These are phyloP conservation scores for Peromyscus nudipes DNA, from an alignment of 2,797 vertebrate species.

Conservation along the genomic window DNA sequence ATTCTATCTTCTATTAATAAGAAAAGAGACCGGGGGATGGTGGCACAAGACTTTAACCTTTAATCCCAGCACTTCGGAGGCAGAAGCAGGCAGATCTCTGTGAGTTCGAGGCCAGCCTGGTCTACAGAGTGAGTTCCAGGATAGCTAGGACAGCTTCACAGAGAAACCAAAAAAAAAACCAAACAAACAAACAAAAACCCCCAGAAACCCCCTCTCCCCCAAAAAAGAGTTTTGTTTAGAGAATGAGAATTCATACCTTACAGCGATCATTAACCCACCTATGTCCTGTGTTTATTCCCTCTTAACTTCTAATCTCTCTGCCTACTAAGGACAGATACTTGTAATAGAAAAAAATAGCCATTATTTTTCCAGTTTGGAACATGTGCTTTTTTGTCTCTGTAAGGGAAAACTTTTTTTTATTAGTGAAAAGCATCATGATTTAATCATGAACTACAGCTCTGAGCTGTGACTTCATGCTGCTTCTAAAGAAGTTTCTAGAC, in stretches of 20 bases:
- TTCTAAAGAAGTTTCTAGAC: neutral
- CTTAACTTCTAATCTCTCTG: neutral
- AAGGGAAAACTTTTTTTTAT: neutral
- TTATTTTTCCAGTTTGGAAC: neutral
- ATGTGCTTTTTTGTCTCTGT: neutral
- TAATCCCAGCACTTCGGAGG: no score
- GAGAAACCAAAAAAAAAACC: no score
- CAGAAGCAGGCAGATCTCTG: no score
- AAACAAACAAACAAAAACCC: no score
- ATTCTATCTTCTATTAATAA: neutral
- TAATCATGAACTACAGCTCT: neutral
- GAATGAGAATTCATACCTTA: neutral
- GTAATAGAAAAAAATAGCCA: neutral
- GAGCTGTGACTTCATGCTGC: neutral
- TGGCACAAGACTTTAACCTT: no score
- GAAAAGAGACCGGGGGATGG: neutral
- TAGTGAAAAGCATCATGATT: fast-evolving
- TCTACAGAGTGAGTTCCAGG: no score
- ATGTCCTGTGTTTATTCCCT: neutral
- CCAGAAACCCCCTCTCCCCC: no score
- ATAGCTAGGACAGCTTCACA: no score
- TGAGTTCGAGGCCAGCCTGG: no score
- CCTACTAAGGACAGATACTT: neutral
- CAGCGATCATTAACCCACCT: neutral
- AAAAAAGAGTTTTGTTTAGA: neutral